Evolutionary conservation across 2,113 vertebrate genomes (phyloP).

Genomic region (Craseonycteris thonglongyai): DNA sequence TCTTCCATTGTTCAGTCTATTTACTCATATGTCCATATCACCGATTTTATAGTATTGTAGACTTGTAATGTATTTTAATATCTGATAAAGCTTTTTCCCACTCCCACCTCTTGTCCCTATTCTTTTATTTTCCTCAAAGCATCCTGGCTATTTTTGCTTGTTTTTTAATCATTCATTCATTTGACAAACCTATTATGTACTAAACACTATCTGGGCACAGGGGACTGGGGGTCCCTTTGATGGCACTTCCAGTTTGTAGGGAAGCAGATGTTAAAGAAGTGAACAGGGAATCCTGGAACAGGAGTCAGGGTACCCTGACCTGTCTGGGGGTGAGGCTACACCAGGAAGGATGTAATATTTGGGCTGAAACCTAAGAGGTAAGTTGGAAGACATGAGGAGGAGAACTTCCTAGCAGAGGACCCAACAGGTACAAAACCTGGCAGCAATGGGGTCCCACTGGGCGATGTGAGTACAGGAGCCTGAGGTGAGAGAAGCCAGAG

Average conservation of each 20-base stretch:
- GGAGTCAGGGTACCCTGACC: background rate
- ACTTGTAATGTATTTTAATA: background rate
- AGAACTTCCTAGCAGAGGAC: background rate
- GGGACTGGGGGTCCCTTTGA: too few species aligned
- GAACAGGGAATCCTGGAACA: background rate
- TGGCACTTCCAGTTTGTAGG: background rate
- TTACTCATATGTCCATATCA: background rate
- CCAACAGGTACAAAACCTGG: background rate
- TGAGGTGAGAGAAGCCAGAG: background rate
- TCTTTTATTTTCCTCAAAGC: background rate
- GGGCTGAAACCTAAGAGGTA: background rate
- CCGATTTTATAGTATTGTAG: background rate
- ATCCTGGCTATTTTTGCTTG: background rate
- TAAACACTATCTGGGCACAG: background rate
- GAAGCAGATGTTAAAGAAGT: background rate
- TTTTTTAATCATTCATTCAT: background rate
- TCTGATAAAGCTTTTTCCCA: background rate
- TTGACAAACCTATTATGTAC: background rate
- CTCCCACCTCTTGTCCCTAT: background rate
- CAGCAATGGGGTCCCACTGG: too few species aligned
- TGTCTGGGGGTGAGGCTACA: background rate
- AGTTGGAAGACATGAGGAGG: background rate
- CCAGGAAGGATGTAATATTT: background rate
- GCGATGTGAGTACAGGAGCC: background rate
- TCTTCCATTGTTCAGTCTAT: background rate